These are phyloP conservation scores for Dynastes tityus DNA, from an alignment of 2,888 invertebrate genomes.

Conservation along the genomic window DNA sequence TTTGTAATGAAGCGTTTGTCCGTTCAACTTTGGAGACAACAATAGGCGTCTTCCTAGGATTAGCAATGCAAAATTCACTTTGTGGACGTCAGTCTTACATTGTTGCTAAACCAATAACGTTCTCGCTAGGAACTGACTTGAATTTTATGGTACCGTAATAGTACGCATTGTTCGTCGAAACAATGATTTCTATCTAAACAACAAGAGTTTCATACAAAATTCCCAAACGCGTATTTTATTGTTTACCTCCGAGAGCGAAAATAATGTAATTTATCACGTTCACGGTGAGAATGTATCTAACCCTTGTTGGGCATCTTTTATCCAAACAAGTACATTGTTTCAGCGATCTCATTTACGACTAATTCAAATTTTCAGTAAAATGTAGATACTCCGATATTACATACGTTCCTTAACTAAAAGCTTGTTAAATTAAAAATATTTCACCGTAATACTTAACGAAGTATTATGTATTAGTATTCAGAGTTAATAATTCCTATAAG, in stretches of 20 bases:
- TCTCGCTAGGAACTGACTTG: neutral
- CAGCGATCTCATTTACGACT: neutral
- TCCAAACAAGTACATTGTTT: neutral
- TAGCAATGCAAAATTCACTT: slow-evolving; percentile 55
- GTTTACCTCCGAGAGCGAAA: neutral
- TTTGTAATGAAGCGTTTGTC: slow-evolving; percentile 56
- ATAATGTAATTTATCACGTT: slow-evolving; percentile 17
- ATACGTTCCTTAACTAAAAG: too few species aligned
- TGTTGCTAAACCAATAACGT: slow-evolving; percentile 48
- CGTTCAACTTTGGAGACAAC: slow-evolving; percentile 45
- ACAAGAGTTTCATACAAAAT: slow-evolving; percentile 24
- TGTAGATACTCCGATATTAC: neutral
- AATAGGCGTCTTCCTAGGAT: slow-evolving; percentile 51
- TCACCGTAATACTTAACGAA: too few species aligned
- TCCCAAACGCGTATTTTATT: slow-evolving; percentile 5
- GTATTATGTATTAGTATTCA: too few species aligned
- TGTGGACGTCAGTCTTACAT: slow-evolving; percentile 50
- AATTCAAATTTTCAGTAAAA: slow-evolving; percentile 1
- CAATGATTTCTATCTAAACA: slow-evolving; percentile 9
- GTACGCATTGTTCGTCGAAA: slow-evolving; percentile 30
- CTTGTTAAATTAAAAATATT: too few species aligned
- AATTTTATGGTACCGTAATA: slow-evolving; percentile 25
- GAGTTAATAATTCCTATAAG: too few species aligned
- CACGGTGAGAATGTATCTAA: neutral
- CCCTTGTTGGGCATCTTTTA: slow-evolving; percentile 12